phyloP scores from a whole-genome alignment of 92 coral and sea anemone genomes.

The Metridium senile region DNA sequence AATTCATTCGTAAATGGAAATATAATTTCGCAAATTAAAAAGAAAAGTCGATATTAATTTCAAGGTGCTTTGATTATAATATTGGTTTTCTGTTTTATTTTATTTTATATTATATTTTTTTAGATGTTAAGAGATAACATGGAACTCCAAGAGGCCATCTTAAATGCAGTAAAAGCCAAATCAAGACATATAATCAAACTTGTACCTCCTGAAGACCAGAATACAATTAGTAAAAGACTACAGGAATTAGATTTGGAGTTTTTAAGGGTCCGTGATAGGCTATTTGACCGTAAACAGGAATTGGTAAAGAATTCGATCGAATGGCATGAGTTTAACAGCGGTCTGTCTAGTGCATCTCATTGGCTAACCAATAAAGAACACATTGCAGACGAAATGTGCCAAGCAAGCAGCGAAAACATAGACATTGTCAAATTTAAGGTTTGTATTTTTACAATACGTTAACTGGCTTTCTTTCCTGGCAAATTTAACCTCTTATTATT shows the following conservation, averaged over 20 bases:
- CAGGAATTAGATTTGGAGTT: constrained; percentile 61
- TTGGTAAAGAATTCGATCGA: constrained; percentile 75
- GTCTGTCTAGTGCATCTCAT: constrained; percentile 63
- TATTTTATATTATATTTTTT: background rate
- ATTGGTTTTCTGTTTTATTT: background rate
- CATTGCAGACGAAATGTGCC: constrained; percentile 37
- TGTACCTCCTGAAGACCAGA: constrained; percentile 64
- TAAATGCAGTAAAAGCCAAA: constrained; percentile 71
- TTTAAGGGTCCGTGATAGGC: constrained; percentile 64
- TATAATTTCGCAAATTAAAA: too few species aligned
- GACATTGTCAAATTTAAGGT: constrained; percentile 76
- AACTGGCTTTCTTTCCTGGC: background rate
- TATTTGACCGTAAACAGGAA: constrained; percentile 67
- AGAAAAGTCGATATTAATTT: too few species aligned
- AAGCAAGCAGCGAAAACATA: constrained; percentile 52
- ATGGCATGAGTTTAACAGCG: constrained; percentile 85
- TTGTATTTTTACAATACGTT: background rate
- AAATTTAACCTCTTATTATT: background rate
- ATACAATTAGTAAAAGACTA: constrained; percentile 54
- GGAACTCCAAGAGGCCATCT: constrained; percentile 77
- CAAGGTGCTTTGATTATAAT: too few species aligned
- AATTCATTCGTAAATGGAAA: too few species aligned
- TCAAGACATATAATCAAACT: constrained; percentile 51
- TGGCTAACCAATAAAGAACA: constrained; percentile 70
- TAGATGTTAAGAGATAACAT: constrained; percentile 84